A percentile compares a stretch with the other conserved stretches of the same genome.
These are phyloP conservation scores for Rhagonycha lutea DNA, from an alignment of 2,888 invertebrate genomes.

Conservation along the genomic window DNA sequence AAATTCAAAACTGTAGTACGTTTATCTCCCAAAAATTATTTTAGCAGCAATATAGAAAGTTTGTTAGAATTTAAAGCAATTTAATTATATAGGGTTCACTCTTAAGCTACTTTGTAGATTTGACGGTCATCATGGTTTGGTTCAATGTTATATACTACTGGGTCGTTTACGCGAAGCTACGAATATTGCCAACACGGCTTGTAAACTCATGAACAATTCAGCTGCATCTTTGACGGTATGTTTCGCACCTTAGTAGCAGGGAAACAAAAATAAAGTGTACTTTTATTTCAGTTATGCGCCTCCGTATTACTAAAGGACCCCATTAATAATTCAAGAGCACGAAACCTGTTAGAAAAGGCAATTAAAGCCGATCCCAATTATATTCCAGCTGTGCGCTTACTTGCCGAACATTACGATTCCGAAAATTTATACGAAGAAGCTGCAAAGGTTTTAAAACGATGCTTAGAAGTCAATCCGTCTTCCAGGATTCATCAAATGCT, in stretches of 20 bases:
- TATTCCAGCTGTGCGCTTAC: constrained; percentile 71
- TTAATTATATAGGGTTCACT: no score
- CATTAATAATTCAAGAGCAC: constrained; percentile 63
- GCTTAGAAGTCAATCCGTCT: constrained; percentile 65
- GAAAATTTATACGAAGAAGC: constrained; percentile 70
- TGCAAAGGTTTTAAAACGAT: constrained; percentile 68
- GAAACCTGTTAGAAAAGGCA: constrained; percentile 73
- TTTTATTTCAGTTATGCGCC: constrained; percentile 67
- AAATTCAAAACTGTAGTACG: no score
- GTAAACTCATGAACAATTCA: constrained; percentile 72
- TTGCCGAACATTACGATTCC: constrained; percentile 72
- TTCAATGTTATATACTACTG: constrained; percentile 72
- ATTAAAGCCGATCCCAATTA: constrained; percentile 72
- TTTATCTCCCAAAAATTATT: no score
- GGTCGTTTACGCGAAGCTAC: constrained; percentile 74
- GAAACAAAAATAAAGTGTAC: not conserved
- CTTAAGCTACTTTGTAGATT: constrained; percentile 56
- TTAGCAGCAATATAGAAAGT: no score
- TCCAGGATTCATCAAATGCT: constrained; percentile 68
- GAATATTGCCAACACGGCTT: constrained; percentile 71
- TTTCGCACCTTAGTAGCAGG: constrained; percentile 16
- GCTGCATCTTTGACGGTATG: constrained; percentile 75
- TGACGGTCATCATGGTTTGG: constrained; percentile 78
- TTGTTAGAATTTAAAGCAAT: no score
- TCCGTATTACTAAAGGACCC: constrained; percentile 73